Evolutionary conservation across 2,113 vertebrate species (phyloP).

Genomic region (Strix uralensis): DNA sequence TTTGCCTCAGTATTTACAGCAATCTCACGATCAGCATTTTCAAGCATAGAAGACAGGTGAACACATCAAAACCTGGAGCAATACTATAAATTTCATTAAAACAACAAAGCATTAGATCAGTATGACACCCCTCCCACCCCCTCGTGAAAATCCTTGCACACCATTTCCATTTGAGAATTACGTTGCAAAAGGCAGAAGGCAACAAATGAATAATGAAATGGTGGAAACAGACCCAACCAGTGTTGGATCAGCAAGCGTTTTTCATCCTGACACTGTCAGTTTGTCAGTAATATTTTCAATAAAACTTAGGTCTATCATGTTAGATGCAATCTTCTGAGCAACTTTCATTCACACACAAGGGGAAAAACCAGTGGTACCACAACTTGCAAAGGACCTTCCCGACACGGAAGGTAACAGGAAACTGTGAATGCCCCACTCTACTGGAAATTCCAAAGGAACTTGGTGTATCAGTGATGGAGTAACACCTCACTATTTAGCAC

Average conservation of each 20-base stretch:
- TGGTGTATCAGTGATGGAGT: not conserved
- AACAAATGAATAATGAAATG: not conserved
- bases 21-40: not conserved
- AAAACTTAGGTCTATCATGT: not conserved
- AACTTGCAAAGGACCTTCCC: not conserved
- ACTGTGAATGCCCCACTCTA: not conserved
- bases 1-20: not conserved
- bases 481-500: not conserved
- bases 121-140: not conserved
- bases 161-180: not conserved
- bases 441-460: not conserved
- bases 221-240: not conserved
- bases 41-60: not conserved
- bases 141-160: not conserved
- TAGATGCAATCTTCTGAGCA: not conserved
- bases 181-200: not conserved
- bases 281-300: not conserved
- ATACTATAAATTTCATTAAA: not conserved
- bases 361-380: not conserved
- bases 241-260: not conserved
- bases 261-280: not conserved
- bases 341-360: not conserved
- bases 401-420: not conserved
- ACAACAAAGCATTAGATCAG: not conserved
- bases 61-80: not conserved